phyloP scores from a whole-genome alignment of 2,113 vertebrate genomes.

The Zingel zingel region DNA sequence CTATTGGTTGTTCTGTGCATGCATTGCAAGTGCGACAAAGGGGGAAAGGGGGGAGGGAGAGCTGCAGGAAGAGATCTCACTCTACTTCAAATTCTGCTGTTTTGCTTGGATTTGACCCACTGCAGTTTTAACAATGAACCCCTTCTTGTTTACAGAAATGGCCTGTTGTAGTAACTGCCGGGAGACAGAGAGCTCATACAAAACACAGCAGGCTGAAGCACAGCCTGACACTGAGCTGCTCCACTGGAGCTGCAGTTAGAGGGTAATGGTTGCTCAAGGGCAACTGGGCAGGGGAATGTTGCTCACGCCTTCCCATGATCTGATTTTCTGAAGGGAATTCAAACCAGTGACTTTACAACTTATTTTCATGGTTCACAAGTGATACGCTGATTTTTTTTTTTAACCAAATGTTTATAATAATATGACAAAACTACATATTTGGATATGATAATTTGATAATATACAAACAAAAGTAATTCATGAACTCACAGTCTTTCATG shows the following conservation, averaged over 20 bases:
- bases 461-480: too few relatives aligned
- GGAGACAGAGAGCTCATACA: slow-evolving; percentile 11
- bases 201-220: slow-evolving; percentile 18
- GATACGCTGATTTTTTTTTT: neutral
- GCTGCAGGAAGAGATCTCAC: too few relatives aligned
- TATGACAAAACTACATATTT: too few relatives aligned
- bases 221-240: slow-evolving; percentile 1
- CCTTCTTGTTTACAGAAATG: slow-evolving; percentile 32
- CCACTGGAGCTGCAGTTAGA: slow-evolving; percentile 15
- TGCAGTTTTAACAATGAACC: slow-evolving; percentile 7
- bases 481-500: too few relatives aligned
- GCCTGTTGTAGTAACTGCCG: slow-evolving; percentile 18
- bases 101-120: too few relatives aligned
- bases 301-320: neutral
- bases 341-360: neutral
- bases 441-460: too few relatives aligned
- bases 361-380: neutral
- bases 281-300: slow-evolving; percentile 13
- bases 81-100: too few relatives aligned
- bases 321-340: neutral
- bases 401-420: neutral
- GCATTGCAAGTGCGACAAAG: too few relatives aligned
- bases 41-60: too few relatives aligned
- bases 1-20: too few relatives aligned
- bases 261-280: slow-evolving; percentile 46